Evolutionary conservation across 2,888 invertebrate genomes (phyloP), one percentile per base, ranked within the genome.

Genomic region (Dolichomitus sp.): DNA sequence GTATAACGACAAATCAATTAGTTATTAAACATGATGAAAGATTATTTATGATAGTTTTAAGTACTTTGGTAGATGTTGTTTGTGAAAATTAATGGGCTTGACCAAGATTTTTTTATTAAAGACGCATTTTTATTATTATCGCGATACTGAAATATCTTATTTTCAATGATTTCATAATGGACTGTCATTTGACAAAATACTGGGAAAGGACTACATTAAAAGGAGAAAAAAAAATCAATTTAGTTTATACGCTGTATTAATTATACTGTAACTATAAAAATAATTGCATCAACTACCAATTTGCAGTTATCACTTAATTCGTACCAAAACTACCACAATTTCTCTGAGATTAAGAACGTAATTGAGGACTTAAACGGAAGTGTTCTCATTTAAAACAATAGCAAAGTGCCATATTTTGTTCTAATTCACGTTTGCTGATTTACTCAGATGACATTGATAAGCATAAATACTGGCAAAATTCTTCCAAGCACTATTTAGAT

Each of bases 391-490:
- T 6, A n/a, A 42, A 23, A 48, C 23, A 37, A 17, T 23, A 27
- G 9, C 23, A 27, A 7, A 6, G 4, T 27, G 27, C 54, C 27
- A 14, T 0, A 27, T 27, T 54, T 54, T 54, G 12, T 54, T 11
- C 1, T 27, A 27, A 27, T 14, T 14, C 12, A 54, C 30, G 11
- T 54, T 27, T 30, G 14, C 9, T 23, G 52, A 52, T 52, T 59
- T 59, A 37, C 59, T 37, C 30, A 12, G 27, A 30, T 17, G 17
- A 1, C 0, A 50, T 19, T 50, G 17, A 19, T 19, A 50, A 50
- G 17, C 50, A 9, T n/a, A 17, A 72, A 72, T 30, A 45, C 19
- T 37, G 59, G 30, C 30, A 27, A 61, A 50, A 61, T 73, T 45
- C 42, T 48, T 30, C 14, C 61, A 61, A 48, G 19, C 42, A 61